Base-by-base conservation (phyloP, 2,888 invertebrate species). In the Trachelus troglodyta region DNA sequence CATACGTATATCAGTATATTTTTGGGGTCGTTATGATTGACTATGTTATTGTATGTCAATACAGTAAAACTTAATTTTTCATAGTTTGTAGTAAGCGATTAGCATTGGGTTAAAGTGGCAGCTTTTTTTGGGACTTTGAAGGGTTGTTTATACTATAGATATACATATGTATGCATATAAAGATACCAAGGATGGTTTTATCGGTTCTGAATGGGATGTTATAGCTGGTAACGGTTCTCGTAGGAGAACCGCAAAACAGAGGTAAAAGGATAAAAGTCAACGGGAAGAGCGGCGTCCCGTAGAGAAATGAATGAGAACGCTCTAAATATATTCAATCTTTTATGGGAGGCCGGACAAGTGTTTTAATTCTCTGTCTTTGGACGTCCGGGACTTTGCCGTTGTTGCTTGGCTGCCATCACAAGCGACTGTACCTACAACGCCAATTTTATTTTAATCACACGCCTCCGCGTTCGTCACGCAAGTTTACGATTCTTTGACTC, bases 231-330 rank as follows among this genome's bases (percentile, higher is more conserved):
- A 56, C 56, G 56, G 56, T 56, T 56, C 56, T 56, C 23, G 56
- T 56, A 56, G 40, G 15, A 40, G 56, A 56, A 56, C 56, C 56
- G 56, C 56, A 56, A 56, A 56, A 56, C 23, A 56, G 4, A 23
- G 30, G 75, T 71, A 31, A 74, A 34, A 73, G 76, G 35, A 69
- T 40, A 69, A 35, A 35, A 74, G 77, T 73, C 12, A 76, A 75
- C 68, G 35, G 69, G 69, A 33, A 33, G 75, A 75, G 69, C 30
- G 73, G 34, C 40, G 69, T 79, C 69, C 56, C 75, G 56, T 56
- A 23, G 23, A 80, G 80, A 84, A 83, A 82, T 82, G 83, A 84
- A 83, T 84, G 82, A 81, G 81, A 56, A 56, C 73, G 75, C 79
- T 79, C 83, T 83, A 84, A 83, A 84, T 83, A 83, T 78, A 76